phyloP scores from a whole-genome alignment of 2,797 vertebrate species.

The Lithobates sylvaticus region DNA sequence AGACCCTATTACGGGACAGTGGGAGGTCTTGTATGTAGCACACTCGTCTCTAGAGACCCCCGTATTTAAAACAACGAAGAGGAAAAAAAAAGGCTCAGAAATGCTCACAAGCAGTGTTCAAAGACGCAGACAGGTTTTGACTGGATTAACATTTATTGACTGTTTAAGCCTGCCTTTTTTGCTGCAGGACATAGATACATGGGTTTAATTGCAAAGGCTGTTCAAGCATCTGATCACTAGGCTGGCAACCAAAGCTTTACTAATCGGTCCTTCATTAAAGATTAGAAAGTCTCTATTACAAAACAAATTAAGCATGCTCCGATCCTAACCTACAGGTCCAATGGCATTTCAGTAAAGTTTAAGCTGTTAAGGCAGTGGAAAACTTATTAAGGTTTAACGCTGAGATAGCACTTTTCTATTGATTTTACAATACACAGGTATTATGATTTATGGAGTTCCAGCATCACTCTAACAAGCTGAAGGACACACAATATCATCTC shows the following conservation, averaged over 20 bases:
- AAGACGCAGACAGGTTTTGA: conserved; percentile 94
- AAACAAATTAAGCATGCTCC: conserved; percentile 98
- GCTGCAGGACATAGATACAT: conserved; percentile 94
- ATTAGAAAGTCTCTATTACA: conserved; percentile 99
- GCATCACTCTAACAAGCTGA: conserved; percentile 99
- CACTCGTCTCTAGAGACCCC: conserved; percentile 85
- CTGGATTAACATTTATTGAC: conserved; percentile 99
- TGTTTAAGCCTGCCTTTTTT: conserved; percentile 88
- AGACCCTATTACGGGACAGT: conserved; percentile 87
- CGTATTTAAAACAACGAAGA: conserved; percentile 87
- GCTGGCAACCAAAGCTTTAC: conserved; percentile 95
- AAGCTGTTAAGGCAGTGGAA: conserved; percentile 94
- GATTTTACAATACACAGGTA: conserved; percentile 99
- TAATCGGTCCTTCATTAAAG: conserved; percentile 98
- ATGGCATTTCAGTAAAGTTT: conserved; percentile 94
- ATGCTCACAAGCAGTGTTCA: conserved; percentile 93
- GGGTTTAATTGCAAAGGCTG: conserved; percentile 94
- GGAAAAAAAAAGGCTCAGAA: conserved; percentile 85
- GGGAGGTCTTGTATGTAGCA: conserved; percentile 84
- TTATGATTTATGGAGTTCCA: conserved; percentile 99
- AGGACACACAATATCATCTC: conserved; percentile 99
- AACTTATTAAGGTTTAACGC: conserved; percentile 98
- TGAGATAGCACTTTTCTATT: conserved; percentile 99
- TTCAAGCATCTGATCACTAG: conserved; percentile 97
- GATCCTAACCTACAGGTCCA: conserved; percentile 96